phyloP scores from a whole-genome alignment of 2,888 invertebrate genomes.

The Erebia epiphron region DNA sequence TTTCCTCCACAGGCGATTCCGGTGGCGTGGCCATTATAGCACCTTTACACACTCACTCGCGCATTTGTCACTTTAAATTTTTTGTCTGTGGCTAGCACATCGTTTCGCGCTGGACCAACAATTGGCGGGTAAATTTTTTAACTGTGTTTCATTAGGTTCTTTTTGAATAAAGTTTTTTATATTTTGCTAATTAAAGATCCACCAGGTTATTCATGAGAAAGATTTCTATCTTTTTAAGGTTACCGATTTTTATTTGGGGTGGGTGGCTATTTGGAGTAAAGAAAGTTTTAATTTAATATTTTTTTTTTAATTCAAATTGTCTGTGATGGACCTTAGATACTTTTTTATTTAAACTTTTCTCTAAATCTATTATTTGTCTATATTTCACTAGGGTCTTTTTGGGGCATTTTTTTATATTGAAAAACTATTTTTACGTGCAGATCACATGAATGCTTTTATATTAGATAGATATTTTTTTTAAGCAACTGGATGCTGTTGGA shows the following conservation, averaged over 20 bases:
- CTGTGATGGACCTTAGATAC: too few species aligned
- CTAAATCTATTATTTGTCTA: not conserved
- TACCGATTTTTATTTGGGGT: too few species aligned
- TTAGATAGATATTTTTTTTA: too few species aligned
- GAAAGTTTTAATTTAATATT: too few species aligned
- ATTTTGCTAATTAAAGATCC: conserved; percentile 8
- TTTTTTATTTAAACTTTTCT: not conserved
- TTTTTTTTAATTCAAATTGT: too few species aligned
- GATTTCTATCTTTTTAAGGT: not conserved
- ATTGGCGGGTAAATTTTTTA: not conserved
- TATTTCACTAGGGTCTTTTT: not conserved
- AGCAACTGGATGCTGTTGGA: conserved; percentile 40
- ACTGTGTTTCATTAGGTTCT: not conserved
- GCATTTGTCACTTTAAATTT: conserved; percentile 33
- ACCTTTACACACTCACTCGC: conserved; percentile 37
- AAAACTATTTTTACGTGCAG: not conserved
- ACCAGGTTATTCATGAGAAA: not conserved
- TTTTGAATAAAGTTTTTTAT: not conserved
- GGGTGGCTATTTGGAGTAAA: too few species aligned
- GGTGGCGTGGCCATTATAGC: conserved; percentile 90
- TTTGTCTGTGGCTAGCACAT: conserved; percentile 35
- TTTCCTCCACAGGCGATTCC: conserved; percentile 93
- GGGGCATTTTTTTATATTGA: not conserved
- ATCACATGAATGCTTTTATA: not conserved
- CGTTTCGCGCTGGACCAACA: conserved; percentile 13